A percentile compares a stretch with the other conserved stretches of the same genome.
Evolutionary conservation across 2,113 vertebrate genomes (phyloP).

Genomic region (Aldabrachelys gigantea): DNA sequence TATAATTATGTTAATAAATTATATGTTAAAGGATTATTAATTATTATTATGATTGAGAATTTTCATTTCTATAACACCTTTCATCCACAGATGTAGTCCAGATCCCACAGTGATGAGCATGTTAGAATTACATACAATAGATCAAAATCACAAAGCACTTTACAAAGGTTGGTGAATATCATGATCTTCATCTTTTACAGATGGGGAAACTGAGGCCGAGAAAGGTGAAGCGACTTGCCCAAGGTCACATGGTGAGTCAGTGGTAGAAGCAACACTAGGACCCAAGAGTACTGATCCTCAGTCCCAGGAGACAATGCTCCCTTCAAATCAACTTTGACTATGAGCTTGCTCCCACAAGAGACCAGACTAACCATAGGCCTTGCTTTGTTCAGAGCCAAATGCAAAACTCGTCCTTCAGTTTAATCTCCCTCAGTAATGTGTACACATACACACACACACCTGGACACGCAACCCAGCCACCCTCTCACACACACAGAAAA

Average conservation of each 20-base stretch:
- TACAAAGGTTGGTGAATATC: accelerated
- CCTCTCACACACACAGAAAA: accelerated
- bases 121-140: background rate
- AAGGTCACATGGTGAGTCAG: background rate
- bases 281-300: background rate
- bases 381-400: accelerated
- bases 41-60: constrained; percentile 71
- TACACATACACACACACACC: accelerated
- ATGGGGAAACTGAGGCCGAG: background rate
- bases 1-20: constrained; percentile 67
- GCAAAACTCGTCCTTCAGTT: background rate
- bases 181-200: background rate
- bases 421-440: background rate
- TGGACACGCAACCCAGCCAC: accelerated
- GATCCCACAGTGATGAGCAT: background rate
- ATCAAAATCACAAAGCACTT: background rate
- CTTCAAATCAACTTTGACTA: background rate
- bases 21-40: constrained; percentile 66
- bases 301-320: background rate
- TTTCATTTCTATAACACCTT: constrained; percentile 70
- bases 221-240: accelerated
- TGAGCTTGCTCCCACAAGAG: background rate
- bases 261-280: background rate
- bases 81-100: constrained; percentile 39
- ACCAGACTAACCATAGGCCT: background rate